phyloP scores from a whole-genome alignment of 2,113 vertebrate genomes.

The Edolisoma coerulescens region DNA sequence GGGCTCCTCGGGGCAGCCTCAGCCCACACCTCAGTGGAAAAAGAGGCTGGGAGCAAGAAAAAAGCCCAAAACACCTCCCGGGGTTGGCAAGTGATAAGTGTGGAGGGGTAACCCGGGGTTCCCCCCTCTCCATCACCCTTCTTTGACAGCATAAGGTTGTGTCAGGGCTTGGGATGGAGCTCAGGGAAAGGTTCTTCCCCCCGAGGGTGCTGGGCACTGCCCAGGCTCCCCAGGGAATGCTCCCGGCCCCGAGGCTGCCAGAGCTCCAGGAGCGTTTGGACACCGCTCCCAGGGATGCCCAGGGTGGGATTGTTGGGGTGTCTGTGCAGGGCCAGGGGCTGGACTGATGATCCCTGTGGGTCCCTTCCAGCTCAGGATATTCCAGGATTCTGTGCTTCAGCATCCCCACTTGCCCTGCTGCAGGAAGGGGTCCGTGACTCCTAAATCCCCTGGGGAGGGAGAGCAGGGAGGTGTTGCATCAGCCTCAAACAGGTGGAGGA shows the following conservation, averaged over 20 bases:
- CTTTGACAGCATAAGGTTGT: not conserved
- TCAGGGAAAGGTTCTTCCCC: not conserved
- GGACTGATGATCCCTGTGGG: fast-evolving
- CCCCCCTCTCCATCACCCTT: not conserved
- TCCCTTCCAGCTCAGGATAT: not conserved
- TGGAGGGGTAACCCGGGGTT: not conserved
- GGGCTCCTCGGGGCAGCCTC: not conserved
- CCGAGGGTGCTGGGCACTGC: not conserved
- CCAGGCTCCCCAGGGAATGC: not conserved
- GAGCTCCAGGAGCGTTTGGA: not conserved
- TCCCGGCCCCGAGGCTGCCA: not conserved
- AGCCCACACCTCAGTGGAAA: conserved; percentile 12
- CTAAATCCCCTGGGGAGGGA: not conserved
- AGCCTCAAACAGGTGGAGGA: not conserved
- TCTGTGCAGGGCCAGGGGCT: not conserved
- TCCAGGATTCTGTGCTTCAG: not conserved
- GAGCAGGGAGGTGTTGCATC: conserved; percentile 5
- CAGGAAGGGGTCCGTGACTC: not conserved
- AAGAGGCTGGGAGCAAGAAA: not conserved
- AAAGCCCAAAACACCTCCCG: not conserved
- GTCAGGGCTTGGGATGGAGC: not conserved
- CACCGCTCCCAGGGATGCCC: not conserved
- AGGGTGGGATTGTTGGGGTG: not conserved
- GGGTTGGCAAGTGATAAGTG: not conserved
- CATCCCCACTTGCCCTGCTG: not conserved